Evolutionary conservation across 2,113 vertebrate species (phyloP), one percentile per base, ranked within the genome.

Genomic region (Podarcis muralis): DNA sequence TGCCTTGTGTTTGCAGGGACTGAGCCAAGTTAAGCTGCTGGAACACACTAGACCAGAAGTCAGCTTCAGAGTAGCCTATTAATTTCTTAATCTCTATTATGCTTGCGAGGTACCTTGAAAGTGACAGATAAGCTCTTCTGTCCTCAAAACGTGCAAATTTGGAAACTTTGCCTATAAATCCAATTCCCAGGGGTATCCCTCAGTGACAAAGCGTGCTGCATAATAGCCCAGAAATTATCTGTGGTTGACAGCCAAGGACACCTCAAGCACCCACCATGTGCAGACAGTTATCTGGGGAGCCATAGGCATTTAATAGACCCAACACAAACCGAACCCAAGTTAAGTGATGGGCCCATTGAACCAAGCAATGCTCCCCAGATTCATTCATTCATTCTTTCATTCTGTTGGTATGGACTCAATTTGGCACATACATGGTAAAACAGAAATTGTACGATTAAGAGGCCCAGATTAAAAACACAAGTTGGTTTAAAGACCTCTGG

Each of bases 171-270:
- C 69, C 62, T 81, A 84, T 72, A 91, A 57, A 81, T 87, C 48
- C 79, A 87, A 35, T 87, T 87, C 68, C 62, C 57, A 37, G 66
- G n/a, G 81, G 68, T 74, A 62, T 30, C 62, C 59, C 48, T 81
- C 68, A 87, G n/a, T 81, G 80, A 72, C 35, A 62, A 83, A 66
- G 8, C 81, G 86, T 32, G 7, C 65, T 62, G 65, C 25, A 40
- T 57, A 83, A 84, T 69, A 91, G 88, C 65, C 91, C 85, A 80
- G 53, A 83, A 88, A 83, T 75, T 81, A 65, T 87, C 0, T 80
- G 84, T 88, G 81, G 68, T 89, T 93, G 87, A 91, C 85, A 87
- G 53, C 83, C 81, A 66, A 91, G 62, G 32, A 32, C 43, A 72
- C 4, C 48, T 59, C 62, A 32, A 71, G 66, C 43, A 87, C 23